Percentiles rank a stretch among this genome's conserved stretches.
Evolutionary conservation across 1,140 invertebrate species (phyloP).

Genomic region (Drosophila sucinea): DNA sequence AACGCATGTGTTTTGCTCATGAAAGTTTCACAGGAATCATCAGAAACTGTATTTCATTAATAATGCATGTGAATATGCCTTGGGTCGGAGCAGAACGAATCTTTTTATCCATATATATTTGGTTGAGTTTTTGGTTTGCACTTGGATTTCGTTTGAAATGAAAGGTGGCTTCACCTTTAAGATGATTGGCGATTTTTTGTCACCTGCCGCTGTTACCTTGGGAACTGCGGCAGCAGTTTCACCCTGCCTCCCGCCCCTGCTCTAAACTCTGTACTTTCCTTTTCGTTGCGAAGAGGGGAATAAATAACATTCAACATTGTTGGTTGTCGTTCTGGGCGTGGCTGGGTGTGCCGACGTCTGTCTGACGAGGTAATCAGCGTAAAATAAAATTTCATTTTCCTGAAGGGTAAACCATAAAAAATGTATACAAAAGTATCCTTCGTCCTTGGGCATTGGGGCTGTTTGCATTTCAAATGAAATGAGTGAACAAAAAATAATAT

Average conservation of each 20-base stretch:
- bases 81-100: slow-evolving; percentile 2
- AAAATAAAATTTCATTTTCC: slow-evolving; percentile 68
- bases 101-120: neutral
- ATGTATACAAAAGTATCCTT: slow-evolving; percentile 38
- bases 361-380: slow-evolving; percentile 72
- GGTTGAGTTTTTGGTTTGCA: neutral
- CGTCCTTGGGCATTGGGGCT: slow-evolving; percentile 10
- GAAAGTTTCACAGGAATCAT: slow-evolving; percentile 23
- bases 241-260: slow-evolving; percentile 10
- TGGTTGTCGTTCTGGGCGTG: slow-evolving; percentile 29
- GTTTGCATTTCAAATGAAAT: slow-evolving; percentile 53
- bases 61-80: slow-evolving; percentile 20
- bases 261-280: neutral
- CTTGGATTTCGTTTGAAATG: slow-evolving; percentile 1
- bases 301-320: slow-evolving; percentile 68
- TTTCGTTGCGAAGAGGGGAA: slow-evolving; percentile 31
- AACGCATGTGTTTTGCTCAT: slow-evolving; percentile 36
- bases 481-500: slow-evolving; percentile 14
- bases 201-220: slow-evolving; percentile 50
- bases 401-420: slow-evolving; percentile 57
- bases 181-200: slow-evolving; percentile 39
- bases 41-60: slow-evolving; percentile 34
- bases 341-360: slow-evolving; percentile 48
- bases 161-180: slow-evolving; percentile 19
- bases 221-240: slow-evolving; percentile 52